Evolutionary conservation across 2,797 vertebrate genomes (phyloP).

Genomic region (Gymnopithys bicolor): DNA sequence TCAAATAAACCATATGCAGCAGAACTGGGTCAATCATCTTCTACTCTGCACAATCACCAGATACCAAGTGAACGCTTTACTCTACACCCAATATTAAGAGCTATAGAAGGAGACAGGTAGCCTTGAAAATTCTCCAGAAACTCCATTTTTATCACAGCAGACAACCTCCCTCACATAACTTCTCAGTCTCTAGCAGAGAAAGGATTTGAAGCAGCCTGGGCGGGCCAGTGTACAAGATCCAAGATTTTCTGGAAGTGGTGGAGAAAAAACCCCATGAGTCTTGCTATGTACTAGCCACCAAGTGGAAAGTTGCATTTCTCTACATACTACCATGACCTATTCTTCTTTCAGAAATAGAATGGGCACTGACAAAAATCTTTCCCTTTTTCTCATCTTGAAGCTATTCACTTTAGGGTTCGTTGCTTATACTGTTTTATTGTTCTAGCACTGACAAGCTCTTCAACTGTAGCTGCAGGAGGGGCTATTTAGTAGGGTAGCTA

Average conservation of each 20-base stretch:
- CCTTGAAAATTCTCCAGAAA: slow-evolving; percentile 20
- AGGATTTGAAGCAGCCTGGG: background rate
- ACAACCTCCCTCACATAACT: background rate
- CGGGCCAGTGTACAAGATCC: background rate
- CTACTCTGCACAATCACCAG: background rate
- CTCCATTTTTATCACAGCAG: background rate
- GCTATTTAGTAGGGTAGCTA: background rate
- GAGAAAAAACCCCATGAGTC: background rate
- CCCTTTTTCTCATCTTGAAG: background rate
- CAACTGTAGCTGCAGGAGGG: background rate
- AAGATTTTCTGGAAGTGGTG: background rate
- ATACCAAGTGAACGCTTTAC: background rate
- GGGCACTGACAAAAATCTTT: background rate
- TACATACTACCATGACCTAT: background rate
- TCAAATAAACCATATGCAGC: background rate
- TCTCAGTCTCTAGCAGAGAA: background rate
- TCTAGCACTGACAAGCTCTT: background rate
- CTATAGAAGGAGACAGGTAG: background rate
- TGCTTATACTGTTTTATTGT: background rate
- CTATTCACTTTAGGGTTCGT: background rate
- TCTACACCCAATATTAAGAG: accelerated
- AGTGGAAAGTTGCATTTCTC: background rate
- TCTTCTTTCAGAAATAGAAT: background rate
- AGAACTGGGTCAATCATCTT: background rate
- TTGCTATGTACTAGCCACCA: background rate